A percentile compares a stretch with the other conserved stretches of the same genome.
These are phyloP conservation scores for Patiria pectinifera DNA, from an alignment of 53 echinoderm and acorn worm genomes.

Conservation along the genomic window DNA sequence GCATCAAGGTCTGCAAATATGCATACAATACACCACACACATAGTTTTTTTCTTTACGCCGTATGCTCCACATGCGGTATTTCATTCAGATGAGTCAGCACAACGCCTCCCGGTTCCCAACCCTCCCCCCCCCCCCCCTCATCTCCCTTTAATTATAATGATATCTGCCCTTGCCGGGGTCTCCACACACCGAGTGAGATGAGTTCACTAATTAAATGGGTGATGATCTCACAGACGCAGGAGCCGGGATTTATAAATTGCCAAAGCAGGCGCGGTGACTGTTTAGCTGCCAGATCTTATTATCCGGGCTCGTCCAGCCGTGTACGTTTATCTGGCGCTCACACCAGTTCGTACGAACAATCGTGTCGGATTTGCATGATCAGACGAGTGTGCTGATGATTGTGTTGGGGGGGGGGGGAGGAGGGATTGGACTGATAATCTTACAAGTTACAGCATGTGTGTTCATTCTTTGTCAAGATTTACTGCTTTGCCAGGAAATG, in stretches of 20 bases:
- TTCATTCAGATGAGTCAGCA: not conserved
- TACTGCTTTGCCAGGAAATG: too few species aligned
- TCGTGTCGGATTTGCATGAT: not conserved
- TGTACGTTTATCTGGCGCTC: not conserved
- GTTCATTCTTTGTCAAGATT: too few species aligned
- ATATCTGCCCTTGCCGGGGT: not conserved
- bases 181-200: not conserved
- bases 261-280: slow-evolving; percentile 10
- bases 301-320: not conserved
- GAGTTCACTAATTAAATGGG: slow-evolving; percentile 24
- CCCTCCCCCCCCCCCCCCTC: not conserved
- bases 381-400: not conserved
- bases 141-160: slow-evolving; percentile 25
- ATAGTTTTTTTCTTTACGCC: not conserved
- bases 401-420: not conserved
- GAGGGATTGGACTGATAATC: not conserved
- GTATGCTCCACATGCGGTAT: not conserved
- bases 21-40: not conserved
- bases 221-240: slow-evolving; percentile 8
- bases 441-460: too few species aligned
- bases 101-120: not conserved
- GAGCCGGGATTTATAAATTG: slow-evolving; percentile 4
- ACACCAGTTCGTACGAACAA: too few species aligned
- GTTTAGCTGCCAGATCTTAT: slow-evolving; percentile 26
- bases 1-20: not conserved